Percentiles rank a stretch among this genome's conserved stretches.
Conservation (phyloP, 2,888 invertebrate genomes). For the Cryptocephalus moraei region DNA sequence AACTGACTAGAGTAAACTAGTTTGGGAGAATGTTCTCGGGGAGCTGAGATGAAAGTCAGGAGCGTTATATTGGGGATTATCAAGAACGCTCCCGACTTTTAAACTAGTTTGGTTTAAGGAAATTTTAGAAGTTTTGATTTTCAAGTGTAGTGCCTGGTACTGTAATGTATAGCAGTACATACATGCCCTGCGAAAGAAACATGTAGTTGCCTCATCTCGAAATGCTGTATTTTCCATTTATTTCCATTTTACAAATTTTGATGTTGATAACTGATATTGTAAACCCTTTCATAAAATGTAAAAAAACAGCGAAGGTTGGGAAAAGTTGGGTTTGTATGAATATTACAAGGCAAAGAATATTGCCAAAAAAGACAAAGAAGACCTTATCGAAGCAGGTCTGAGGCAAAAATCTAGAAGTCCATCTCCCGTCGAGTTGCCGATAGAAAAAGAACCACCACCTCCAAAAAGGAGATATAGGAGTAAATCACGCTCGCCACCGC, state of each 20-base stretch:
- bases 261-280: slow-evolving; percentile 1
- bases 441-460: slow-evolving; percentile 61
- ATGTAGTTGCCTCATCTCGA: not conserved
- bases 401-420: slow-evolving; percentile 67
- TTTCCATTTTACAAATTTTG: slow-evolving; percentile 1
- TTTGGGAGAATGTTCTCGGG: too few relatives aligned
- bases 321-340: slow-evolving; percentile 92
- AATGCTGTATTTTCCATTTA: not conserved
- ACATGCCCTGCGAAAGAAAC: too few relatives aligned
- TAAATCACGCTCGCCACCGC: slow-evolving; percentile 40
- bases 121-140: too few relatives aligned
- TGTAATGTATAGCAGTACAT: too few relatives aligned
- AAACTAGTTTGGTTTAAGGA: too few relatives aligned
- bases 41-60: too few relatives aligned
- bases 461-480: slow-evolving; percentile 68
- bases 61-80: too few relatives aligned
- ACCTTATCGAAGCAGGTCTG: slow-evolving; percentile 62
- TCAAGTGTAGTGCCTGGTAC: too few relatives aligned
- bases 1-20: too few relatives aligned
- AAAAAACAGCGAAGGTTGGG: slow-evolving; percentile 84
- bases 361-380: slow-evolving; percentile 80
- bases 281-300: slow-evolving; percentile 12
- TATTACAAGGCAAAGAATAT: slow-evolving; percentile 94
- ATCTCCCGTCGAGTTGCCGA: slow-evolving; percentile 62
- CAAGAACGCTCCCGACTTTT: too few relatives aligned